These are phyloP conservation scores for Crenuchus spilurus DNA, from an alignment of 2,797 vertebrate species.

Conservation along the genomic window DNA sequence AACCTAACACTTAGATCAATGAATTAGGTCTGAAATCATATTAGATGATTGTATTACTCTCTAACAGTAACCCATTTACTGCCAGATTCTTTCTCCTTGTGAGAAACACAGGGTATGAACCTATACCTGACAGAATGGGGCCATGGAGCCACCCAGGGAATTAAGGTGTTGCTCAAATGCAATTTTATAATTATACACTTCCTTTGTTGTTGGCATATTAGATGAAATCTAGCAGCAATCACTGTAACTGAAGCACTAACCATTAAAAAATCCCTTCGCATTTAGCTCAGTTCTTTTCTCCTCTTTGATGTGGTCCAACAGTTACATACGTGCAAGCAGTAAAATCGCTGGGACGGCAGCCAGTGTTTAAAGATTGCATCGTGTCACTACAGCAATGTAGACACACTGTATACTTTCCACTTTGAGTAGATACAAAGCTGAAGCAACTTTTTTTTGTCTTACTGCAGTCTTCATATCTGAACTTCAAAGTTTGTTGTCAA, in stretches of 20 bases:
- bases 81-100: conserved; percentile 47
- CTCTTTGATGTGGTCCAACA: conserved; percentile 49
- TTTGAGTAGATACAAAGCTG: conserved; percentile 30
- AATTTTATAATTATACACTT: conserved; percentile 67
- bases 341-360: conserved; percentile 22
- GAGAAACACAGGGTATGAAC: conserved; percentile 51
- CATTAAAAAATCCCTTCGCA: not conserved
- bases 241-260: conserved; percentile 36
- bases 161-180: conserved; percentile 61
- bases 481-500: no score
- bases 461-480: not conserved
- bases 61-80: conserved; percentile 48
- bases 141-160: conserved; percentile 52
- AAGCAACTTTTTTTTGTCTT: conserved; percentile 13
- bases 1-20: conserved; percentile 45
- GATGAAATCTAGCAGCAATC: conserved; percentile 51
- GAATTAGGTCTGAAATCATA: conserved; percentile 41
- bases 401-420: not conserved
- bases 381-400: conserved; percentile 22
- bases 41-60: conserved; percentile 44
- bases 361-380: conserved; percentile 47
- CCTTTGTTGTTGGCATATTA: conserved; percentile 59
- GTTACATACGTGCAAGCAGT: conserved; percentile 40
- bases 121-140: conserved; percentile 71
- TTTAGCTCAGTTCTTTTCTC: conserved; percentile 9